Base-by-base conservation (phyloP, 2,797 vertebrate species). In the Anguilla obscura region DNA sequence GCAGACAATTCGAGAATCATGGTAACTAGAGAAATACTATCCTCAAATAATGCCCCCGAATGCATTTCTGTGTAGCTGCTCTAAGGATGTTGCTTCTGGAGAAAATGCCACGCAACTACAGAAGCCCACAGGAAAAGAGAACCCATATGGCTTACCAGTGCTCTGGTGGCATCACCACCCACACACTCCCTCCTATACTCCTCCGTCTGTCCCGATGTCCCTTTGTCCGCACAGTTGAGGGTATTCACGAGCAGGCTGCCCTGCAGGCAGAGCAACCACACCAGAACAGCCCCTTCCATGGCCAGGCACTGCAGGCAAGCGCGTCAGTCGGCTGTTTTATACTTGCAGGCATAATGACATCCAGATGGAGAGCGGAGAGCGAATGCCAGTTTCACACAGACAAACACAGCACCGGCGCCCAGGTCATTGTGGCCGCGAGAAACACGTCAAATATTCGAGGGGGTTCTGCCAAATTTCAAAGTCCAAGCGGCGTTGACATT, bases 191-290 rank as follows among this genome's bases (percentile, higher is more conserved):
- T 18, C 14, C 69, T 16, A 36, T 74, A 24, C 27, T 82, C 74
- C 2, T 60, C 60, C 18, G 33, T 69, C 12, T 40, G 40, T 27
- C 12, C 40, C 18, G 45, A 82, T 5, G 27, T 33, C 66, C 66
- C 86, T n/a, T 71, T 30, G 18, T 85, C 80, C 24, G 80, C 33
- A 45, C 66, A 87, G 33, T 85, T 80, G 48, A 71, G 50, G 50
- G 86, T 52, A 56, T 18, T 33, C 10, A 27, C 36, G 18, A 89
- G 69, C 86, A 89, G 86, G 56, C 79, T 66, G 27, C 63, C 82
- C 36, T 89, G 86, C 66, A 89, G 40, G 52, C 86, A 89, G 69
- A 89, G 69, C 82, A 89, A 33, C 36, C 84, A 76, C 52, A 89
- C 50, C 18, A 86, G 33, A 69, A 85, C 10, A 82, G 33, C 45